Base-by-base conservation (phyloP, 2,888 invertebrate species). In the Nineta flava region DNA sequence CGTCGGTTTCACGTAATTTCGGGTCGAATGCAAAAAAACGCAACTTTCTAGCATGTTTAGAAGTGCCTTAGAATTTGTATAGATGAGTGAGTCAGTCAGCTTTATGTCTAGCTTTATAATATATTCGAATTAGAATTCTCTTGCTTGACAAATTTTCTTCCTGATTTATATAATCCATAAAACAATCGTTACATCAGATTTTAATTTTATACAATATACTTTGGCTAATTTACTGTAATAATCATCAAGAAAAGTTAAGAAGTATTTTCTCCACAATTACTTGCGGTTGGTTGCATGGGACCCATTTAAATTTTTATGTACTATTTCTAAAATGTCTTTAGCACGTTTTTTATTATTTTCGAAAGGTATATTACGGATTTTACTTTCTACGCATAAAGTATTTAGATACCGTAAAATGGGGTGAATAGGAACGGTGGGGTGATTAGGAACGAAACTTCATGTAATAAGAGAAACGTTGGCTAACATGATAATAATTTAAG, bases 141-240 rank as follows among this genome's bases (percentile, higher is more conserved):
- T 32, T 32, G 9, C 32, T 10, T 9, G 32, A 9, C 10, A 32
- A 10, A 32, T 32, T 32, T 10, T 32, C 9, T 32, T 9, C 10
- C 10, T 32, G 9, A 32, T 32, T 32, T 32, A 32, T 10, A 32
- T 32, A 63, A 61, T 64, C 63, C 63, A 64, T 61, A 62, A 64
- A 62, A 62, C 60, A 32, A 10, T 32, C 10, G 10, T 32, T 9
- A 32, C 32, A 7, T 32, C 32, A 32, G 7, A 7, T 10, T 32
- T 32, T 32, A 10, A 32, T 32, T 10, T 7, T 7, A 32, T 32
- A 32, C 32, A 7, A 32, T 32, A 32, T 32, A 10, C 32, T 32
- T 32, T 32, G 7, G 10, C 10, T 32, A 32, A 9, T 32, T 32
- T 32, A 10, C 32, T 32, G 32, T n/a, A n/a, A n/a, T 32, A 32